A percentile compares a stretch with the other conserved stretches of the same genome.
Conservation (phyloP, 2,888 invertebrate species). For the Pyrrhia umbra region DNA sequence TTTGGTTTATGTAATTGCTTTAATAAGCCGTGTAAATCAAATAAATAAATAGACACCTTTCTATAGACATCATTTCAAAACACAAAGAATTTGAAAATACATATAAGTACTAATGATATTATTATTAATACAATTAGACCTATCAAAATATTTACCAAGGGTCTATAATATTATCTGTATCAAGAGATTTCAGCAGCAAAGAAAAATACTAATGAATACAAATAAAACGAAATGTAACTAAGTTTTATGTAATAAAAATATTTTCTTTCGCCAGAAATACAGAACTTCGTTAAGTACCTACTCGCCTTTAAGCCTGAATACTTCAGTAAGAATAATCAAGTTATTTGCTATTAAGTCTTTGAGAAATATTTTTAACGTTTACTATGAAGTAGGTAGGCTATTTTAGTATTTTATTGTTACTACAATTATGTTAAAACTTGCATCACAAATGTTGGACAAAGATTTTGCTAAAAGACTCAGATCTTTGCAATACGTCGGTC, state of each 20-base stretch:
- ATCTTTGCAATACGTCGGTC: no score
- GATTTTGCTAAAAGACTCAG: no score
- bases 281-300: slow-evolving; percentile 30
- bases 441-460: not conserved
- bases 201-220: slow-evolving; percentile 23
- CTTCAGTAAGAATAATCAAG: slow-evolving; percentile 30
- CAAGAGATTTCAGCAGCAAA: slow-evolving; percentile 4
- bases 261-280: slow-evolving; percentile 34
- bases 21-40: no score
- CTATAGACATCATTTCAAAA: no score
- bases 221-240: slow-evolving; percentile 29
- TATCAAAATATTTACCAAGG: not conserved
- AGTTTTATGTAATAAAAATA: slow-evolving; percentile 33
- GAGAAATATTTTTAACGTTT: slow-evolving; percentile 14
- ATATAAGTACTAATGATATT: not conserved
- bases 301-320: slow-evolving; percentile 26
- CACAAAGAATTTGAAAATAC: no score
- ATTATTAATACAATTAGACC: not conserved
- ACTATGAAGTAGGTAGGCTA: not conserved
- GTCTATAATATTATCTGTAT: slow-evolving; percentile 1
- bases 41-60: no score
- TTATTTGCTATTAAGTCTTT: slow-evolving; percentile 24
- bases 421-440: slow-evolving; percentile 1
- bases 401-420: slow-evolving; percentile 5
- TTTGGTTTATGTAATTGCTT: no score